Base-by-base conservation (phyloP, 1,140 invertebrate genomes). In the Diorhabda elongata region DNA sequence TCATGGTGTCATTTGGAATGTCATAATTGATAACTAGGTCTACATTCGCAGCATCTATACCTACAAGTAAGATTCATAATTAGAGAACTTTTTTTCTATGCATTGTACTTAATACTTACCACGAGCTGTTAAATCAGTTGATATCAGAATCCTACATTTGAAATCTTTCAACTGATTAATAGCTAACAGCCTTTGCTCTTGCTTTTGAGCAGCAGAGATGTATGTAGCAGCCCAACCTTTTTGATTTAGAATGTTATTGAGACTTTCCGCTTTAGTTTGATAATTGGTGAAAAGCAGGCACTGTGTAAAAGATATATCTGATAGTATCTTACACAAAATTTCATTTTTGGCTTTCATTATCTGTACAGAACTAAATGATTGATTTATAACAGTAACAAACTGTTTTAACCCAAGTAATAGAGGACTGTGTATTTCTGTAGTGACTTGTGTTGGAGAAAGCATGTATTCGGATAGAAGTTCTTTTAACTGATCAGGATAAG, bases 21-120 rank as follows among this genome's bases (percentile, higher is more conserved):
- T 98, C 97, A 75, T 98, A 86, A 82, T 98, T 98, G 6, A 99
- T 88, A 1, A 99, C 91, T 58, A 99, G 83, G 85, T 99, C 93
- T 5, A 98, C 90, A 84, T 96, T 92, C 64, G 92, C 88, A 6
- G 91, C 91, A 86, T 99, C 97, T 73, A 99, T 94, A 9, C 97
- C 47, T 52, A 52, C 6, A 52, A 52, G 6, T 2, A 52, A 52
- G 0, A 52, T 26, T 26, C 26, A 26, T 26, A 26, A 26, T 26
- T 26, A 26, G 26, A 26, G 26, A 26, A 26, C 26, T 26, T 26
- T 26, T 26, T 26, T 26, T 26, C 26, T 26, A 26, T 26, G 26
- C 26, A 26, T 26, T 26, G 26, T 26, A 52, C 6, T 4, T 3
- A 52, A 52, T 3, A 3, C 47, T 52, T 52, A 52, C 47, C 91